phyloP scores from a whole-genome alignment of 2,797 vertebrate genomes.

The Phyllotis vaccarum region DNA sequence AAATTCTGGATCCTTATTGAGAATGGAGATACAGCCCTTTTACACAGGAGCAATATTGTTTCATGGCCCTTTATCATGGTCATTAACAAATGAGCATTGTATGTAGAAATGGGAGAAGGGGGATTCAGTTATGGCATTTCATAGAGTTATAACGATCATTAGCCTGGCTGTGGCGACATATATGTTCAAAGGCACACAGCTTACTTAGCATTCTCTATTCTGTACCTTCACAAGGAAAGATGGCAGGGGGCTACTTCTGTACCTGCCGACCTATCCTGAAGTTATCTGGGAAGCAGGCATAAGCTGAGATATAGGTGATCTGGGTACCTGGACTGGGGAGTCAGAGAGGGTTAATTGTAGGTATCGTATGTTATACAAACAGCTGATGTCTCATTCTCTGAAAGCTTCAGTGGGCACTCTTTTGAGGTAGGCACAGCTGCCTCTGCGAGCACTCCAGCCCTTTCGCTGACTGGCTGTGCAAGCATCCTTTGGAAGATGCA shows the following conservation, averaged over 20 bases:
- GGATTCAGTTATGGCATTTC: slow-evolving; percentile 76
- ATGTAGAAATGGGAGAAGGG: slow-evolving; percentile 63
- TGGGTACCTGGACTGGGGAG: neutral
- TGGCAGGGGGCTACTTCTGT: neutral
- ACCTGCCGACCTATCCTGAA: neutral
- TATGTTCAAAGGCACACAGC: neutral
- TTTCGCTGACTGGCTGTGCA: neutral
- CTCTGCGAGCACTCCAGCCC: neutral
- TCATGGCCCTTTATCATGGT: slow-evolving; percentile 80
- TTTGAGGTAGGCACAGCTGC: neutral
- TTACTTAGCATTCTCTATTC: slow-evolving; percentile 37
- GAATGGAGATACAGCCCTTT: slow-evolving; percentile 53
- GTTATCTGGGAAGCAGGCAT: neutral
- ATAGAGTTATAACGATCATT: slow-evolving; percentile 74
- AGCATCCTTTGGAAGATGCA: neutral
- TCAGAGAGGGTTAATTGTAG: neutral
- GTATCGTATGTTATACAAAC: neutral
- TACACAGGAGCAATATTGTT: slow-evolving; percentile 79
- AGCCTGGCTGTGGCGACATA: slow-evolving; percentile 59
- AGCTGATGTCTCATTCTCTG: neutral
- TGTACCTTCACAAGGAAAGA: neutral
- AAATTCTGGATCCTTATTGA: slow-evolving; percentile 73
- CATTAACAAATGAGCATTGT: slow-evolving; percentile 76
- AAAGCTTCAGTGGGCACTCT: neutral
- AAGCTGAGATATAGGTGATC: neutral